These are phyloP conservation scores for Toxostoma redivivum DNA, from an alignment of 2,113 vertebrate species.

Conservation along the genomic window DNA sequence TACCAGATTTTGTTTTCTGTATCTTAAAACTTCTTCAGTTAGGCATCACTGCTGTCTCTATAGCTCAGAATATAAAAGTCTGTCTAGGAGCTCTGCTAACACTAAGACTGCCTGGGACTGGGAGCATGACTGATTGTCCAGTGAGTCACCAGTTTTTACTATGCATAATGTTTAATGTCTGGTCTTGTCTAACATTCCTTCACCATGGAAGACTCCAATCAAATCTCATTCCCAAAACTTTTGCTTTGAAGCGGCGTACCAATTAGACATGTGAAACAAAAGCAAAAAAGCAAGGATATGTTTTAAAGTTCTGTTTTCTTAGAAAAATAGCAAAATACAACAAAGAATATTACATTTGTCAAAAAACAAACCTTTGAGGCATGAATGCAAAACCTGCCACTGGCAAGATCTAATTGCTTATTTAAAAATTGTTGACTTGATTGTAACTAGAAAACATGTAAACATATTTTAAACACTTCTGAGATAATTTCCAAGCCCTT, in stretches of 20 bases:
- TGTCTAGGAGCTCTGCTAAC: not conserved
- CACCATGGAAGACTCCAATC: not conserved
- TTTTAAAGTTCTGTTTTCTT: not conserved
- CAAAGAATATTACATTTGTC: not conserved
- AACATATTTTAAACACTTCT: not conserved
- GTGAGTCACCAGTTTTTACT: not conserved
- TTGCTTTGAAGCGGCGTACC: not conserved
- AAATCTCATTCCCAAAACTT: not conserved
- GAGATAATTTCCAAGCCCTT: not conserved
- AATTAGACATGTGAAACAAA: not conserved
- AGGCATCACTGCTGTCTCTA: not conserved
- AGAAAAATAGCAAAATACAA: not conserved
- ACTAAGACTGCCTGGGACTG: not conserved
- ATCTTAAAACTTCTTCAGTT: not conserved
- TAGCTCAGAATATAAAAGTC: not conserved
- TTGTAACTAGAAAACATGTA: not conserved
- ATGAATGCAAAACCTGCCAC: not conserved
- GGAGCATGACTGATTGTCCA: rapidly evolving
- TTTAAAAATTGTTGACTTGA: not conserved
- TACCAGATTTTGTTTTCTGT: not conserved
- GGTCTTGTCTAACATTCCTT: not conserved
- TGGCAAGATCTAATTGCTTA: not conserved
- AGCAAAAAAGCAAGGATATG: not conserved
- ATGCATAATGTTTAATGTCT: not conserved
- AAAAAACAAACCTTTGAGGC: not conserved